These are phyloP conservation scores for Eulimnadia texana DNA, from an alignment of 1,140 invertebrate species.

Conservation along the genomic window DNA sequence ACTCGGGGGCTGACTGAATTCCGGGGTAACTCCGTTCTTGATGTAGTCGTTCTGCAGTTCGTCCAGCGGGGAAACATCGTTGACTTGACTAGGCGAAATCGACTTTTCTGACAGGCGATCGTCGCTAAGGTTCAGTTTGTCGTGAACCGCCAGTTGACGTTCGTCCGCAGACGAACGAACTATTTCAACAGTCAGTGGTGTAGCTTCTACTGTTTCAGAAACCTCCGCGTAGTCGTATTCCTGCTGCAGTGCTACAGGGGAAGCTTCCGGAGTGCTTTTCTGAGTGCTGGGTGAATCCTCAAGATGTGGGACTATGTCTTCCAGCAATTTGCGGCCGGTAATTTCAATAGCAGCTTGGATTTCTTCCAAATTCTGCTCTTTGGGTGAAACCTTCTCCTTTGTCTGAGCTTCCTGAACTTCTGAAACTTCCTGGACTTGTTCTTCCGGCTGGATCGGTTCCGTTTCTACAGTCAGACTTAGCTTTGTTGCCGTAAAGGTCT, in stretches of 20 bases:
- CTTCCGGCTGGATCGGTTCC: neutral
- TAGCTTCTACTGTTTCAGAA: neutral
- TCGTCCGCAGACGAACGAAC: too few relatives aligned
- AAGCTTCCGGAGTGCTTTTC: neutral
- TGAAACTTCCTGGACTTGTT: neutral
- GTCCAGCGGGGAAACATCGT: too few relatives aligned
- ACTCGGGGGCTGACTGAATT: neutral
- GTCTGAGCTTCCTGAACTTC: neutral
- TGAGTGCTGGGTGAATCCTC: neutral
- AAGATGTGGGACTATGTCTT: neutral
- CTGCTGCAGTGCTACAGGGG: neutral
- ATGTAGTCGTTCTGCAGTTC: neutral
- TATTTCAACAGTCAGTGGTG: neutral
- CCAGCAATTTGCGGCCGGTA: conserved; percentile 8
- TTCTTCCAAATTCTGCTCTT: conserved; percentile 1
- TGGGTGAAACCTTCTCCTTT: neutral
- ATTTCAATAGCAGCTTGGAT: conserved; percentile 10
- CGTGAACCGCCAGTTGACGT: too few relatives aligned
- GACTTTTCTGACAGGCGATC: neutral
- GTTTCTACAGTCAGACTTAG: neutral
- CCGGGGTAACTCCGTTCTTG: neutral
- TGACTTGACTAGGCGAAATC: neutral
- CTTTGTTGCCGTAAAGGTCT: neutral
- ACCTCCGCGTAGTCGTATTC: too few relatives aligned
- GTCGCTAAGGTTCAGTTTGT: neutral